Conservation (phyloP, 2,113 vertebrate genomes). For the Pseudorectes ferrugineus region DNA sequence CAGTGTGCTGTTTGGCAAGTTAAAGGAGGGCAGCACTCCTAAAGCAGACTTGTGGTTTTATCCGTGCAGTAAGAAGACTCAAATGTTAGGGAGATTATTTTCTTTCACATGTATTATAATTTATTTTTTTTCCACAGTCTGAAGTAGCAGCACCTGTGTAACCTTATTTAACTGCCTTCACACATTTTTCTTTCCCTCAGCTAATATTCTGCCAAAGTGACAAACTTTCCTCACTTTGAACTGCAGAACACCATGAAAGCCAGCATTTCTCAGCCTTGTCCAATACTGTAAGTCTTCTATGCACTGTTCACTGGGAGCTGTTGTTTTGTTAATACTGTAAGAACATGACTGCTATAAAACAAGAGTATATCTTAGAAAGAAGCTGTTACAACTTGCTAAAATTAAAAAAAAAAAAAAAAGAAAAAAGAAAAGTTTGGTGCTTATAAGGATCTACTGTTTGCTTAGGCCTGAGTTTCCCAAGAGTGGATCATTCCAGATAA, state of each 20-base stretch:
- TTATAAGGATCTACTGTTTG: neutral
- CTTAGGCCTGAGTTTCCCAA: neutral
- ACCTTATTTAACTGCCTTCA: slow-evolving; percentile 57
- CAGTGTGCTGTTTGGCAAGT: slow-evolving; percentile 7
- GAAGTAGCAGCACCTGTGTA: slow-evolving; percentile 62
- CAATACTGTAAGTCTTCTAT: neutral
- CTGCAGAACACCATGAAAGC: slow-evolving; percentile 6
- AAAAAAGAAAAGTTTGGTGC: neutral
- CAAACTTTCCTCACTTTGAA: slow-evolving; percentile 53
- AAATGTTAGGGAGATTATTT: slow-evolving; percentile 35
- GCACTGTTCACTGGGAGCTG: neutral
- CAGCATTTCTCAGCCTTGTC: neutral
- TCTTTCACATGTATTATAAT: slow-evolving; percentile 45
- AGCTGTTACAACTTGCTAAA: neutral
- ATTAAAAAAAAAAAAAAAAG: neutral
- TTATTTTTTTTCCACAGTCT: slow-evolving; percentile 41
- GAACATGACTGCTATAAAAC: neutral
- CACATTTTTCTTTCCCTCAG: slow-evolving; percentile 20
- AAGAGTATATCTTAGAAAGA: neutral
- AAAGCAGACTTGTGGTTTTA: slow-evolving; percentile 44
- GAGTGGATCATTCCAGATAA: neutral
- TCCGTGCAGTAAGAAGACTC: slow-evolving; percentile 7
- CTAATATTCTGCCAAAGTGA: slow-evolving; percentile 33
- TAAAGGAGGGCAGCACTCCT: slow-evolving; percentile 26
- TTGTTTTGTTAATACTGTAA: neutral